Evolutionary conservation across 2,888 invertebrate species (phyloP).

Genomic region (Netelia fuscicornis): DNA sequence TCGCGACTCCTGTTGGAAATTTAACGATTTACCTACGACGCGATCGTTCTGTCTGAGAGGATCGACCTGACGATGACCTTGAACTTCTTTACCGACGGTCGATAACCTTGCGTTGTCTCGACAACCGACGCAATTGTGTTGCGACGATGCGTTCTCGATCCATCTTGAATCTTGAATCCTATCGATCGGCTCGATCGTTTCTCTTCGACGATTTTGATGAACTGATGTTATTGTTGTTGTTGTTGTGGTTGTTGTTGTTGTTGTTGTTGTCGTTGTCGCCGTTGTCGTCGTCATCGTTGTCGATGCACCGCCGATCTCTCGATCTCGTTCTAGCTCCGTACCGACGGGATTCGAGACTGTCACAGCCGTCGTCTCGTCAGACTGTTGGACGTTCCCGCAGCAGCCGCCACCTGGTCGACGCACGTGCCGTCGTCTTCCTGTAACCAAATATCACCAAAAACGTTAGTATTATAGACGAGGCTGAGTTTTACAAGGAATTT

Average conservation of each 20-base stretch:
- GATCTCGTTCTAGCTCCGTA: slow-evolving; percentile 7
- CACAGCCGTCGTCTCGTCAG: slow-evolving; percentile 52
- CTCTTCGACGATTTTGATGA: slow-evolving; percentile 33
- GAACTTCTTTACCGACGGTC: slow-evolving; percentile 2
- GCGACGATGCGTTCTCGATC: slow-evolving; percentile 8
- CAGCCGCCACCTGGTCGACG: slow-evolving; percentile 77
- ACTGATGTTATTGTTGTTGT: slow-evolving; percentile 50
- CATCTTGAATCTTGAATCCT: slow-evolving; percentile 33
- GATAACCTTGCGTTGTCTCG: slow-evolving; percentile 48
- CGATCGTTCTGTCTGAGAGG: slow-evolving; percentile 19
- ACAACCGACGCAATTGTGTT: neutral
- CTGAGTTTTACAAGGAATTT: too few species aligned
- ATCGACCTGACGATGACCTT: slow-evolving; percentile 21
- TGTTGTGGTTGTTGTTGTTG: slow-evolving; percentile 52
- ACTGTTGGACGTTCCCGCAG: slow-evolving; percentile 74
- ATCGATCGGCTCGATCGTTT: slow-evolving; percentile 19
- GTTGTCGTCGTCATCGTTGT: slow-evolving; percentile 55
- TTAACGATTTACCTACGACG: too few species aligned
- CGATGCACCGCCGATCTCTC: slow-evolving; percentile 54
- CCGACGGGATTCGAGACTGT: slow-evolving; percentile 34
- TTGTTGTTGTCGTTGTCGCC: slow-evolving; percentile 35
- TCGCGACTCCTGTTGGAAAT: too few species aligned
- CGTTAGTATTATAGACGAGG: slow-evolving; percentile 10
- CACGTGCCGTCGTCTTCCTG: slow-evolving; percentile 84
- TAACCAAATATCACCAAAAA: slow-evolving; percentile 79